phyloP scores from a whole-genome alignment of 1,140 invertebrate species.

The Eufriesea mexicana region DNA sequence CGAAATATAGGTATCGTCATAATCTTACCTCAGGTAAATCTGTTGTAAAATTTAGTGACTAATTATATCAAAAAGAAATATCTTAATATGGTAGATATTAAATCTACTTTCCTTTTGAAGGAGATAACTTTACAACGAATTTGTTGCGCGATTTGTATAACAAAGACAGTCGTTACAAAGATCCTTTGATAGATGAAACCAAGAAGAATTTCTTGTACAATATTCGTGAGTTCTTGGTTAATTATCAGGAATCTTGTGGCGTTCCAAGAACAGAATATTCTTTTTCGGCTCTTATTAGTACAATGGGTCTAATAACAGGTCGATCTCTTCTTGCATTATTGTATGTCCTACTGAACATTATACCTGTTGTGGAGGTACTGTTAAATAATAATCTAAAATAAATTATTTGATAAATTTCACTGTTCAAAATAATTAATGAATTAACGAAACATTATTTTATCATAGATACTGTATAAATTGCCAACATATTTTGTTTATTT shows the following conservation, averaged over 20 bases:
- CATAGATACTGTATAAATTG: no score
- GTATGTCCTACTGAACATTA: constrained; percentile 73
- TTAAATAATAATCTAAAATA: not conserved
- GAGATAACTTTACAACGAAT: not conserved
- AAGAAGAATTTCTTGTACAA: constrained; percentile 50
- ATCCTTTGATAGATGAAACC: not conserved
- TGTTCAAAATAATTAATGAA: constrained; percentile 3
- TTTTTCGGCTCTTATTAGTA: constrained; percentile 70
- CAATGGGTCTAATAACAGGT: constrained; percentile 74
- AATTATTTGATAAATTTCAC: not conserved
- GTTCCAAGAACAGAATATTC: constrained; percentile 72
- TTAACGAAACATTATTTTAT: no score
- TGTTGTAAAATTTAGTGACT: not conserved
- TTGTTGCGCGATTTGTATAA: not conserved
- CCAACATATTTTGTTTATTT: no score
- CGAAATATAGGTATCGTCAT: not conserved
- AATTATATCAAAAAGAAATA: not conserved
- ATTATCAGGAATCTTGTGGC: constrained; percentile 75
- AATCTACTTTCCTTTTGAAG: not conserved
- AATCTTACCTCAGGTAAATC: constrained; percentile 5
- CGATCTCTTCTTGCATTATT: constrained; percentile 73
- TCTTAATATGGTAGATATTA: not conserved
- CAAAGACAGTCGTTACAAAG: not conserved
- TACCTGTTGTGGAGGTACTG: constrained; percentile 72
- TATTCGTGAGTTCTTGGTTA: constrained; percentile 70